Evolutionary conservation across 2,797 vertebrate genomes (phyloP).

Genomic region (Arnoldichthys spilopterus): DNA sequence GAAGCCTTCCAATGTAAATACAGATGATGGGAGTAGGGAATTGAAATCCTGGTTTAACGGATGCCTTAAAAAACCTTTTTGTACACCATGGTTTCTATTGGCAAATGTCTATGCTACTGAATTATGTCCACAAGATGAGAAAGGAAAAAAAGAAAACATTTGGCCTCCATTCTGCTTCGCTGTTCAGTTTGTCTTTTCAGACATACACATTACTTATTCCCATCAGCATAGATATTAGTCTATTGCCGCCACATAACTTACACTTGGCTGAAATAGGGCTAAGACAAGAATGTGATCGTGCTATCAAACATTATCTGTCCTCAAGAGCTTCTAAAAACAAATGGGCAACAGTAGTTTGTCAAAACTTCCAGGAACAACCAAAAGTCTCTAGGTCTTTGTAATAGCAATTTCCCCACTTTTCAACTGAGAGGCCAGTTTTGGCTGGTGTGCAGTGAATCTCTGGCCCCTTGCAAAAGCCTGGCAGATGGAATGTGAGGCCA

Average conservation of each 20-base stretch:
- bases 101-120: background rate
- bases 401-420: constrained; percentile 13
- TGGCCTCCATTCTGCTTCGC: constrained; percentile 25
- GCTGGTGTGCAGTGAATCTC: constrained; percentile 44
- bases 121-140: constrained; percentile 3
- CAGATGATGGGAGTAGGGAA: background rate
- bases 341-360: constrained; percentile 10
- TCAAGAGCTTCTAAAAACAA: constrained; percentile 29
- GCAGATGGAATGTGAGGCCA: constrained; percentile 49
- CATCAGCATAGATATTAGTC: background rate
- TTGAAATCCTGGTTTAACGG: no score
- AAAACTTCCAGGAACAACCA: background rate
- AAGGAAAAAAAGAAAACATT: constrained; percentile 33
- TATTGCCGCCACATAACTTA: constrained; percentile 11
- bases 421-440: constrained; percentile 30
- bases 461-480: constrained; percentile 38
- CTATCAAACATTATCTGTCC: background rate
- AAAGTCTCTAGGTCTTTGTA: constrained; percentile 8
- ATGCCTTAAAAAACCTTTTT: background rate
- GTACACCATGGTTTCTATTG: background rate
- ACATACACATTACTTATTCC: constrained; percentile 5
- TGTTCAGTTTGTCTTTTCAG: background rate
- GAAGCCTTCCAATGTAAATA: background rate
- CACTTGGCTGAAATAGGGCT: background rate
- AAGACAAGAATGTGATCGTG: background rate